Percentiles rank a stretch among this genome's conserved stretches.
Conservation (phyloP, 2,797 vertebrate species). For the Hippoglossus hippoglossus region DNA sequence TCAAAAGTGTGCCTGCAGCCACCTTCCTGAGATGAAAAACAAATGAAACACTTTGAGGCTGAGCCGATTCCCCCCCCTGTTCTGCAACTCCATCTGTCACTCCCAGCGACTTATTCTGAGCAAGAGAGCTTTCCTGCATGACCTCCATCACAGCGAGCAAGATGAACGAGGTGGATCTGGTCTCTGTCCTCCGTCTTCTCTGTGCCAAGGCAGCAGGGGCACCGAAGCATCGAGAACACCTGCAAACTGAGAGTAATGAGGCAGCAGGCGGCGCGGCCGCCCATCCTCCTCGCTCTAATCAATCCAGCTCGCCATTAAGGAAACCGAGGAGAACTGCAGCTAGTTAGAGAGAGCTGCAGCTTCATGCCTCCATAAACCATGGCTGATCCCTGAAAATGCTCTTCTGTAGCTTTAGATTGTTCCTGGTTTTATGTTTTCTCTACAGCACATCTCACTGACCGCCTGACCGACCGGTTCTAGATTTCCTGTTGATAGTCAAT, state of each 20-base stretch:
- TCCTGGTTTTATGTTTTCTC: conserved; percentile 4
- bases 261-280: conserved; percentile 65
- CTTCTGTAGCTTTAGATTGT: conserved; percentile 4
- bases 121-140: conserved; percentile 71
- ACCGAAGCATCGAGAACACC: conserved; percentile 78
- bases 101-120: conserved; percentile 72
- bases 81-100: conserved; percentile 78
- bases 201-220: conserved; percentile 73
- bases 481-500: conserved; percentile 10
- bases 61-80: conserved; percentile 66
- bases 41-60: conserved; percentile 77
- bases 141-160: conserved; percentile 77
- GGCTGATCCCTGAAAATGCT: conserved; percentile 13
- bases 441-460: background rate
- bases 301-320: conserved; percentile 81
- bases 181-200: conserved; percentile 80
- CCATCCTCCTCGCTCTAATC: conserved; percentile 81
- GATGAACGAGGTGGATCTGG: conserved; percentile 79
- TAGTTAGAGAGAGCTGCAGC: conserved; percentile 45
- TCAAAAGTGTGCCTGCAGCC: conserved; percentile 57
- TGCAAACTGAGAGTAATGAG: conserved; percentile 86
- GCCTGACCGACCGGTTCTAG: conserved; percentile 2
- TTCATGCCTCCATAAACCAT: conserved; percentile 32
- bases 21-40: conserved; percentile 72
- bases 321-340: conserved; percentile 49